phyloP scores from a whole-genome alignment of 1,140 invertebrate genomes.

The Myzus persicae region DNA sequence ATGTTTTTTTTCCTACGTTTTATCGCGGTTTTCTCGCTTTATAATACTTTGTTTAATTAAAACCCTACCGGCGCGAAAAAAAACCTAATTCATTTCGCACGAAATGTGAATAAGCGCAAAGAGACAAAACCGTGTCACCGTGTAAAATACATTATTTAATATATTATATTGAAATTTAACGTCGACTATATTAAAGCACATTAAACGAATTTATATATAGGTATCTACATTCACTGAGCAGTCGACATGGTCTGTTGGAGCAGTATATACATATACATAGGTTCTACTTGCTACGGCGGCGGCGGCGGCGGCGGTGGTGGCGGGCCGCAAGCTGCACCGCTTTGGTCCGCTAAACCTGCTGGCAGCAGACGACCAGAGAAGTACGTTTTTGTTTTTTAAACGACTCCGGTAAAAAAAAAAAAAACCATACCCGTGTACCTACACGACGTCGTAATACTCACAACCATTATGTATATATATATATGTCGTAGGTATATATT shows the following conservation, averaged over 20 bases:
- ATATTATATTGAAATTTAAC: neutral
- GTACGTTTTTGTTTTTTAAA: neutral
- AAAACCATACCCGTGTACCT: too few species aligned
- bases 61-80: neutral
- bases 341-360: neutral
- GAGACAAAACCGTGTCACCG: neutral
- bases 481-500: neutral
- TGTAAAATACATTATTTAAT: too few species aligned
- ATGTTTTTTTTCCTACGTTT: neutral
- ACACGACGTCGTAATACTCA: neutral
- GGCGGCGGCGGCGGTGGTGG: too few species aligned
- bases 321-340: neutral
- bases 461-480: too few species aligned
- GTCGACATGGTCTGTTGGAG: neutral
- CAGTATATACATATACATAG: neutral
- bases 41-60: slow-evolving; percentile 9
- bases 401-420: too few species aligned
- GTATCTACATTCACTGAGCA: neutral
- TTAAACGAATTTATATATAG: neutral
- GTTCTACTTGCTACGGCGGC: too few species aligned
- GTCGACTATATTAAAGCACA: neutral
- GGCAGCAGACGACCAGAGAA: neutral
- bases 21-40: neutral
- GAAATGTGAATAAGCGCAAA: neutral
- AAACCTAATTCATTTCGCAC: neutral